Conservation (phyloP, 2,113 vertebrate species). For the Athene noctua region DNA sequence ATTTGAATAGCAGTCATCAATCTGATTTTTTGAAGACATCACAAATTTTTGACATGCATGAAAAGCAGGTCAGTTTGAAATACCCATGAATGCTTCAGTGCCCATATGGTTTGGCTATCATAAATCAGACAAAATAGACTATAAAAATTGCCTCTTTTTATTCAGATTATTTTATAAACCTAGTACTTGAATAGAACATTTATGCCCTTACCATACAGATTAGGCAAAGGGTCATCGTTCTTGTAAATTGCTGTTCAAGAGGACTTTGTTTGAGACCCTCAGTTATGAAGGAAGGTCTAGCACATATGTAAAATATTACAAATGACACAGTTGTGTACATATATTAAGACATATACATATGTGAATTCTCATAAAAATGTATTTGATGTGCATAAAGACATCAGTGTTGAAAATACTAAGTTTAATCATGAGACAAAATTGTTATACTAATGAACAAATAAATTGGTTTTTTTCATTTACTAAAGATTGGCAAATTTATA, state of each 20-base stretch:
- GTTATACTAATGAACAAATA: neutral
- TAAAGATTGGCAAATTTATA: neutral
- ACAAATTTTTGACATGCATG: conserved; percentile 58
- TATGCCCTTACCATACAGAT: neutral
- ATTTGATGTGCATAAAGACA: neutral
- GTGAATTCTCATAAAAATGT: neutral
- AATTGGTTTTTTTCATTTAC: neutral
- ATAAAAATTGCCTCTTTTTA: conserved; percentile 7
- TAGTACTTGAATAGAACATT: neutral
- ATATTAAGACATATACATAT: neutral
- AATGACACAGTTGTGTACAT: neutral
- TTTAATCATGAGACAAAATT: neutral
- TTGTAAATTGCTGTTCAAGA: neutral
- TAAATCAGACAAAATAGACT: conserved; percentile 49
- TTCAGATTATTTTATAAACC: conserved; percentile 11
- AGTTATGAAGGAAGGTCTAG: neutral
- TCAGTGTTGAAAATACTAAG: neutral
- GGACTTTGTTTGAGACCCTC: neutral
- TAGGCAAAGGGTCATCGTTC: neutral
- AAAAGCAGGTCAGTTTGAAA: conserved; percentile 65
- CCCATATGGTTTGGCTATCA: neutral
- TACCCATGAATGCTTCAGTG: conserved; percentile 46
- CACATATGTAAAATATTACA: neutral
- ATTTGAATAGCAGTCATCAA: conserved; percentile 66
- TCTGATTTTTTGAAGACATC: conserved; percentile 55